A percentile compares a stretch with the other conserved stretches of the same genome.
phyloP scores from a whole-genome alignment of 2,113 vertebrate species.

The Crotalus tigris region DNA sequence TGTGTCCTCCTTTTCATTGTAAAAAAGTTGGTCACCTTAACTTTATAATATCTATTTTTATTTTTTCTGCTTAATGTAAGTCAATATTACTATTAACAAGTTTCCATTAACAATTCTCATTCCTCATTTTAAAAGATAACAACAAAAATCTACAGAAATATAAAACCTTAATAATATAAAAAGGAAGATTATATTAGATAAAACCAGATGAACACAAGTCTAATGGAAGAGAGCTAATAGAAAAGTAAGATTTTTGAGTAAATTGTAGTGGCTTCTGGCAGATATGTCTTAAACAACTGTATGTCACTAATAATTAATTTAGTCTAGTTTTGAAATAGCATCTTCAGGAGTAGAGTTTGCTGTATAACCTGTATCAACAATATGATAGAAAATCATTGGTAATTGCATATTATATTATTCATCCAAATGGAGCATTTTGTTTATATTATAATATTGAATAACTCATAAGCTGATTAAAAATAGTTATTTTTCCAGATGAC shows the following conservation, averaged over 20 bases:
- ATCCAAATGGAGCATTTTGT: conserved; percentile 2
- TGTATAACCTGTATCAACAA: conserved; percentile 4
- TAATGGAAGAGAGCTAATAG: conserved; percentile 56
- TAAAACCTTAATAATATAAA: conserved; percentile 67
- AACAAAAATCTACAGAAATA: conserved; percentile 46
- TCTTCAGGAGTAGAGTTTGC: conserved; percentile 40
- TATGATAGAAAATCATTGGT: conserved; percentile 49
- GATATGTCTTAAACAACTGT: conserved; percentile 56
- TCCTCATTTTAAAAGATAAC: conserved; percentile 59
- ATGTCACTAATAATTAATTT: conserved; percentile 59
- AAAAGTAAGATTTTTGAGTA: conserved; percentile 55
- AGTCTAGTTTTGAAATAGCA: conserved; percentile 53
- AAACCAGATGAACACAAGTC: conserved; percentile 70
- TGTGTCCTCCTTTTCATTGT: too few species aligned
- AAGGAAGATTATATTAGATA: conserved; percentile 63
- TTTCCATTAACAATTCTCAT: conserved; percentile 57
- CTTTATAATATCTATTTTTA: conserved; percentile 48
- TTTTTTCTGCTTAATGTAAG: conserved; percentile 53
- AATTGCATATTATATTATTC: neutral
- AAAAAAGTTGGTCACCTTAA: neutral
- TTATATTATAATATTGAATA: conserved; percentile 20
- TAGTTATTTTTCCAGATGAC: conserved; percentile 9
- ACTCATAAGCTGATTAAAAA: conserved; percentile 47
- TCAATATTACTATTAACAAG: conserved; percentile 63
- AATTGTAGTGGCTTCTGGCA: conserved; percentile 62